Conservation (phyloP, 2,888 invertebrate species). For the Drosophila recens region DNA sequence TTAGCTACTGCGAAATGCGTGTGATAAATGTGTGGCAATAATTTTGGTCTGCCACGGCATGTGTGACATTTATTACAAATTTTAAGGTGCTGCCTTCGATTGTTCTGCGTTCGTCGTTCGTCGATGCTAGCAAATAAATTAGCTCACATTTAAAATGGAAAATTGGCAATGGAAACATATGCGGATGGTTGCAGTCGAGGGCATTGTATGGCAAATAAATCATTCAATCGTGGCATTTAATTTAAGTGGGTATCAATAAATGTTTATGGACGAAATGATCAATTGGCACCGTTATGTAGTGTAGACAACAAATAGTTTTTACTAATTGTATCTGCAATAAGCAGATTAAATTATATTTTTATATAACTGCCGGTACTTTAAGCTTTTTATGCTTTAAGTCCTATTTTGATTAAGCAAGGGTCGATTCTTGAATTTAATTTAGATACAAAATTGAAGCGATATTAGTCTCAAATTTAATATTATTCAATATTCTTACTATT, state of each 20-base stretch:
- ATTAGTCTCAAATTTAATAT: too few species aligned
- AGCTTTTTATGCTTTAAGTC: too few species aligned
- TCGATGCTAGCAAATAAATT: slow-evolving; percentile 67
- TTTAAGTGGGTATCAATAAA: slow-evolving; percentile 47
- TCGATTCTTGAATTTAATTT: neutral
- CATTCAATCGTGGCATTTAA: slow-evolving; percentile 44
- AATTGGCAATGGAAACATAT: slow-evolving; percentile 61
- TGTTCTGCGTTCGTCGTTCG: slow-evolving; percentile 13
- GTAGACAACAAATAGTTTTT: neutral
- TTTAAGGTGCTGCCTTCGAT: slow-evolving; percentile 66
- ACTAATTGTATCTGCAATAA: neutral
- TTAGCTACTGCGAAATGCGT: slow-evolving; percentile 45
- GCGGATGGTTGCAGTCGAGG: slow-evolving; percentile 35
- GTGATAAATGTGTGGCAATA: slow-evolving; percentile 77
- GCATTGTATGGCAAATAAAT: slow-evolving; percentile 56
- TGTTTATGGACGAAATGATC: slow-evolving; percentile 29
- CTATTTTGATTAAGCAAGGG: neutral
- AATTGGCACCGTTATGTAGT: neutral
- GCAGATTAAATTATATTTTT: neutral
- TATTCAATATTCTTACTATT: too few species aligned
- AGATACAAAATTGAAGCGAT: neutral
- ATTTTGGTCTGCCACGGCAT: slow-evolving; percentile 63
- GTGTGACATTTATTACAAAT: slow-evolving; percentile 77
- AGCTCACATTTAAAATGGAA: slow-evolving; percentile 70
- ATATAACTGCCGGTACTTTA: neutral